Evolutionary conservation across 2,797 vertebrate genomes (phyloP).

Genomic region (Chaunax sp.): DNA sequence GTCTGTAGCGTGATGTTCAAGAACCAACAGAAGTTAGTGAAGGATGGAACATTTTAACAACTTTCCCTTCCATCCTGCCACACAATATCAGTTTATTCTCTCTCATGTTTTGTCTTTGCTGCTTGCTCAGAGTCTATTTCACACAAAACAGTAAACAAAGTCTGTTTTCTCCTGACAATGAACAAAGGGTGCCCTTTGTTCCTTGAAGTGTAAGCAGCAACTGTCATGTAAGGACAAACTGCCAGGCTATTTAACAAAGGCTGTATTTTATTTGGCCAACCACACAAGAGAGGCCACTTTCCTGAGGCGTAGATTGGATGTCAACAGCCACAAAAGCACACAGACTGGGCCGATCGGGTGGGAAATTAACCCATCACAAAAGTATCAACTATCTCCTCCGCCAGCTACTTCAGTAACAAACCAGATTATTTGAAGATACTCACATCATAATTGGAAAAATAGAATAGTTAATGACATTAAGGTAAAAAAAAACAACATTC

Average conservation of each 20-base stretch:
- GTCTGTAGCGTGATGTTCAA: neutral
- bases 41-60: neutral
- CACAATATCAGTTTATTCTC: conserved; percentile 10
- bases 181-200: conserved; percentile 54
- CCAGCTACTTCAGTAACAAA: conserved; percentile 1
- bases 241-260: conserved; percentile 47
- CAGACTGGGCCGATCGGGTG: neutral
- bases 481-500: neutral
- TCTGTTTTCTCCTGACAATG: conserved; percentile 14
- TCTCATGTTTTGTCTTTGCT: conserved; percentile 11
- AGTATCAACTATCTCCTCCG: conserved; percentile 2
- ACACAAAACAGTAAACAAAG: conserved; percentile 35
- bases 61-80: neutral
- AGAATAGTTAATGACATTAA: neutral
- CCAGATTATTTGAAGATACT: neutral
- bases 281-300: conserved; percentile 21
- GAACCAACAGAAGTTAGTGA: neutral
- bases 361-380: conserved; percentile 1
- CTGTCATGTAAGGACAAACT: conserved; percentile 36
- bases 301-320: conserved; percentile 18
- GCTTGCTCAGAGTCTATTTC: conserved; percentile 13
- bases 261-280: conserved; percentile 41
- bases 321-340: conserved; percentile 28
- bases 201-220: conserved; percentile 33
- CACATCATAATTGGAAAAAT: neutral